Conservation (phyloP, 2,888 invertebrate genomes). For the Pristionchus japonicus region DNA sequence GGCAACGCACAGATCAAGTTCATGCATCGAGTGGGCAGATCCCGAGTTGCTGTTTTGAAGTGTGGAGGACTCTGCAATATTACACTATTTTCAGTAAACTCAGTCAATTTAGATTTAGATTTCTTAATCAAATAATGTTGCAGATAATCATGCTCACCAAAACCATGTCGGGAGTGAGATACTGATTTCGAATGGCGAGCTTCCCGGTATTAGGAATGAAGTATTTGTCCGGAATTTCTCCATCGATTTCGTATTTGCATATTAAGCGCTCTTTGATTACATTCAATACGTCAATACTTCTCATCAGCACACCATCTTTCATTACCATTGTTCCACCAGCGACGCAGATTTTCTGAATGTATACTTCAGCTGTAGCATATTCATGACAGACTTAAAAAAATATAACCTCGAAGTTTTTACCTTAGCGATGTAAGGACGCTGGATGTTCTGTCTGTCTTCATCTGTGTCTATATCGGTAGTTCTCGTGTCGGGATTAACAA, state of each 20-base stretch:
- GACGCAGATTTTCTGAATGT: neutral
- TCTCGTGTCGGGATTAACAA: neutral
- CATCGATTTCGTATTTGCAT: neutral
- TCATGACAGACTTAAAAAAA: neutral
- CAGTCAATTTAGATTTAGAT: neutral
- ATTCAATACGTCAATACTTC: neutral
- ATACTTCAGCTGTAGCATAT: neutral
- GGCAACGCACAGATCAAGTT: neutral
- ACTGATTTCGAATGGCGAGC: neutral
- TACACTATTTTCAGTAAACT: too few species aligned
- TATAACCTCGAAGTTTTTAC: neutral
- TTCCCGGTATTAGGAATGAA: neutral
- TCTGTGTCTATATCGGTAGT: neutral
- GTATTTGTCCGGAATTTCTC: neutral
- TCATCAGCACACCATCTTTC: neutral
- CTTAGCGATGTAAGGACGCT: neutral
- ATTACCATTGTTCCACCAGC: neutral
- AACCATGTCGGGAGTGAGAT: neutral
- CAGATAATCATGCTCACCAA: neutral
- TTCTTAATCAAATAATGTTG: neutral
- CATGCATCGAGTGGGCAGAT: neutral
- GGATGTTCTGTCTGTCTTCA: neutral
- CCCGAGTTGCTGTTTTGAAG: neutral
- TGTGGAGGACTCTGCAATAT: neutral
- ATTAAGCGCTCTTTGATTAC: neutral